A percentile compares a stretch with the other conserved stretches of the same genome.
These are phyloP conservation scores for Harpagoxenus sublaevis DNA, from an alignment of 2,888 invertebrate species.

Conservation along the genomic window DNA sequence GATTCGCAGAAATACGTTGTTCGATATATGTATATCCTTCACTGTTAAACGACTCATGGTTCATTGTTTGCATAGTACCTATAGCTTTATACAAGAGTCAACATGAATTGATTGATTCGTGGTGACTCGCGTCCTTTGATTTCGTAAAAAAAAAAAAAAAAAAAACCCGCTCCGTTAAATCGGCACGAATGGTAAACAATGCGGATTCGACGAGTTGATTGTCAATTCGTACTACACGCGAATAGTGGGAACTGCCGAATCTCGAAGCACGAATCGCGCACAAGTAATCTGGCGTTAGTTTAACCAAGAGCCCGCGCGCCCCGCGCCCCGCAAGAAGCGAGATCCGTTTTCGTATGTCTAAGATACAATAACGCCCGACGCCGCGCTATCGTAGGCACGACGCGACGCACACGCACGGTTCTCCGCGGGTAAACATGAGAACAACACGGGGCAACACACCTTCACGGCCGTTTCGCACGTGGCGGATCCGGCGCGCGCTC, in stretches of 20 bases:
- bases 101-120: neutral
- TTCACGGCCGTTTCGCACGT: constrained; percentile 43
- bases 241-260: neutral
- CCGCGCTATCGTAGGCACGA: constrained; percentile 21
- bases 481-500: neutral
- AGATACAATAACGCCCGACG: neutral
- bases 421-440: constrained; percentile 27
- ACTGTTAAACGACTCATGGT: neutral
- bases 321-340: neutral
- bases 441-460: constrained; percentile 38
- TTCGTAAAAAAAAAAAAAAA: neutral
- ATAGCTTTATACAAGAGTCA: neutral
- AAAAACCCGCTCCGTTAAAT: neutral
- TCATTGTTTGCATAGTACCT: neutral
- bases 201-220: neutral
- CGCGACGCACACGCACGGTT: neutral
- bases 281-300: neutral
- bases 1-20: neutral
- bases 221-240: neutral
- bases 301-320: neutral
- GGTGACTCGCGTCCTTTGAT: neutral
- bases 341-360: neutral
- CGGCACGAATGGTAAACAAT: constrained; percentile 1
- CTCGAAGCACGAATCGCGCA: neutral
- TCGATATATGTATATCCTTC: neutral